phyloP scores from a whole-genome alignment of 2,888 invertebrate species.

The Aspidiotus destructor region DNA sequence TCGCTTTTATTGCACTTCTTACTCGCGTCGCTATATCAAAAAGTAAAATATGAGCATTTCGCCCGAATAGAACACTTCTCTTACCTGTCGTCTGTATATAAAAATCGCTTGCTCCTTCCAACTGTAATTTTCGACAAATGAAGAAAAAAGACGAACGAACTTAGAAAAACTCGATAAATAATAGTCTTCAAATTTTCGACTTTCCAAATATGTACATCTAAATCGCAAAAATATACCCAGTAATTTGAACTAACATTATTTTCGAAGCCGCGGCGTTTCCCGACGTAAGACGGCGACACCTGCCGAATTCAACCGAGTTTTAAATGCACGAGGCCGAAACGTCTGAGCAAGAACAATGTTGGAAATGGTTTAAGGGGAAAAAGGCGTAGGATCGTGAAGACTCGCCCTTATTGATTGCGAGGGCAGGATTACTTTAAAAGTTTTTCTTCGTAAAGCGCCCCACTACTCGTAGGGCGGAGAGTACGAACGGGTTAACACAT shows the following conservation, averaged over 20 bases:
- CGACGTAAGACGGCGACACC: slow-evolving; percentile 30
- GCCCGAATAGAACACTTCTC: not conserved
- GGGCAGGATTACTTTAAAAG: slow-evolving; percentile 32
- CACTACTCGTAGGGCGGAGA: slow-evolving; percentile 33
- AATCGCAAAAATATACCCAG: no score
- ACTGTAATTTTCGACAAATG: no score
- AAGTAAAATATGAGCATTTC: slow-evolving; percentile 19
- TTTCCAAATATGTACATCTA: slow-evolving; percentile 9
- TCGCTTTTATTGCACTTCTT: slow-evolving; percentile 10
- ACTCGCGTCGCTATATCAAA: not conserved
- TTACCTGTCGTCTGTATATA: no score
- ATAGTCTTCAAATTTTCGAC: slow-evolving; percentile 12
- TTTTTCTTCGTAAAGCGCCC: slow-evolving; percentile 29
- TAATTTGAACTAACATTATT: no score
- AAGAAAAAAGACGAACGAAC: no score
- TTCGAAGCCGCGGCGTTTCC: slow-evolving; percentile 14
- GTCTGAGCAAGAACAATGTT: slow-evolving; percentile 33
- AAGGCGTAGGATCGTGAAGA: slow-evolving; percentile 30
- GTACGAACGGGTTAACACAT: slow-evolving; percentile 34
- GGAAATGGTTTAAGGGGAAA: slow-evolving; percentile 32
- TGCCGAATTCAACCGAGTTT: slow-evolving; percentile 32
- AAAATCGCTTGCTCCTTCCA: no score
- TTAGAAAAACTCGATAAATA: no score
- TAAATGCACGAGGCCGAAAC: slow-evolving; percentile 31
- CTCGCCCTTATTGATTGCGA: slow-evolving; percentile 33